These are phyloP conservation scores for Poeciliopsis occidentalis DNA, from an alignment of 2,113 vertebrate species.

Conservation along the genomic window DNA sequence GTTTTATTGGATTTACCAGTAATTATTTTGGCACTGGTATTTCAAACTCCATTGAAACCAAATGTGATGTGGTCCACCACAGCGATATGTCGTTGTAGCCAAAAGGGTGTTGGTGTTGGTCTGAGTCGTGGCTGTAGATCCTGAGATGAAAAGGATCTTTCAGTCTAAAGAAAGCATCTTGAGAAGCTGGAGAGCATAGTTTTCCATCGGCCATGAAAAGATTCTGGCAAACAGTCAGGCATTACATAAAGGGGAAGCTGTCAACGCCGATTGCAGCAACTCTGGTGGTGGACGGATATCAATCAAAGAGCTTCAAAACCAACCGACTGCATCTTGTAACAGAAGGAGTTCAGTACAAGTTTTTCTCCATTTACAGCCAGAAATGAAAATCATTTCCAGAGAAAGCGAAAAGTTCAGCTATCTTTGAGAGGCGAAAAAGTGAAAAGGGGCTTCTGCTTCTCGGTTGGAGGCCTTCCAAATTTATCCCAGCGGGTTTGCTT, in stretches of 20 bases:
- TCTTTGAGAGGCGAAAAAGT: neutral
- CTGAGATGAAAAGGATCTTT: neutral
- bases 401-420: too few species aligned
- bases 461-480: neutral
- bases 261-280: neutral
- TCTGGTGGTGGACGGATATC: neutral
- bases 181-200: neutral
- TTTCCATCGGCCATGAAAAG: neutral
- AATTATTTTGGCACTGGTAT: too few species aligned
- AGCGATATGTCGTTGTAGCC: neutral
- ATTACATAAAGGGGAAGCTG: neutral
- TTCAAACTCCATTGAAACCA: neutral
- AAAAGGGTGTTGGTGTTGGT: neutral
- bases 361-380: neutral
- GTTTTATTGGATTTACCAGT: too few species aligned
- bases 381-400: neutral
- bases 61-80: neutral
- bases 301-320: neutral
- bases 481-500: neutral
- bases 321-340: neutral
- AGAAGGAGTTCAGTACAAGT: neutral
- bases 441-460: neutral
- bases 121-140: neutral
- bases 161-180: neutral
- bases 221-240: neutral